phyloP scores from a whole-genome alignment of 2,888 invertebrate genomes.

The Geophilus truncorum region DNA sequence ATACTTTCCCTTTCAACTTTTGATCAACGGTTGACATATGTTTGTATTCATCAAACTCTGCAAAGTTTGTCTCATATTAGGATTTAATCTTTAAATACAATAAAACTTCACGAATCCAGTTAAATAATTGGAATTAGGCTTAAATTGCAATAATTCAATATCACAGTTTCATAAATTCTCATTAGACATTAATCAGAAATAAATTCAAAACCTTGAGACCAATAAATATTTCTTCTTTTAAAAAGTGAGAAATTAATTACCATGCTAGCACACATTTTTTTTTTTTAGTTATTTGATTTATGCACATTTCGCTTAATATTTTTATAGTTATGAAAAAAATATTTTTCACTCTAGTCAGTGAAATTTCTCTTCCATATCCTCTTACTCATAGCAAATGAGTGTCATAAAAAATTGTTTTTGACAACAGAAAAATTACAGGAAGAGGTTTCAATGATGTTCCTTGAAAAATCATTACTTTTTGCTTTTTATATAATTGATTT shows the following conservation, averaged over 20 bases:
- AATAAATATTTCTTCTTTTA: no score
- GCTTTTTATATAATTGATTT: no score
- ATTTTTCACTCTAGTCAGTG: no score
- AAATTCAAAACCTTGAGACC: neutral
- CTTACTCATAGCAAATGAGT: neutral
- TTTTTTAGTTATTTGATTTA: no score
- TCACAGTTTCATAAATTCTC: neutral
- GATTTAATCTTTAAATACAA: neutral
- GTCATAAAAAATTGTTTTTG: neutral
- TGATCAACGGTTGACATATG: neutral
- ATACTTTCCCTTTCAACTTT: no score
- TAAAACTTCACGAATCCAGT: neutral
- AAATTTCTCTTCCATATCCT: neutral
- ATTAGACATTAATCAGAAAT: neutral
- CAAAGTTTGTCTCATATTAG: neutral
- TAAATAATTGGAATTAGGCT: neutral
- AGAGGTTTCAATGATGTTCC: neutral
- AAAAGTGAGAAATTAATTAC: no score
- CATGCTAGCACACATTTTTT: neutral
- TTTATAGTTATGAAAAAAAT: no score
- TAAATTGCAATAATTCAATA: neutral
- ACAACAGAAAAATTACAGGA: neutral
- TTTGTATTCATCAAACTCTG: neutral
- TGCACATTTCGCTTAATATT: no score
- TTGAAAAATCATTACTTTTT: no score